Evolutionary conservation across 2,113 vertebrate genomes (phyloP), one percentile per base, ranked within the genome.

Genomic region (Paedocypris sp.): DNA sequence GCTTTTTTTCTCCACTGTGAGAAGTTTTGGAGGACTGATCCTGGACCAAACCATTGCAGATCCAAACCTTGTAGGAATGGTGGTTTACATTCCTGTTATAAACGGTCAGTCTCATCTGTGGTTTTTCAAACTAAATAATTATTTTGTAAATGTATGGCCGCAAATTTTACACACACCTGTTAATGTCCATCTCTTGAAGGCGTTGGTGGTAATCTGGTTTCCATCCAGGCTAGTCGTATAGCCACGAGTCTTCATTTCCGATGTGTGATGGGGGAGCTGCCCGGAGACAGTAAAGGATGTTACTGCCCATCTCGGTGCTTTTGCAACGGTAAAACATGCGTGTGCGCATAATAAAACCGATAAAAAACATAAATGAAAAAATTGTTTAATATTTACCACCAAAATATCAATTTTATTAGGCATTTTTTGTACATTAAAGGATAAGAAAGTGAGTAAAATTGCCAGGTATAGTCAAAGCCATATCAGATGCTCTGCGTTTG

Each of bases 1-100:
- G 41, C 10, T 18, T 31, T 50, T 36, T 19, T 3, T 35, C 7
- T 68, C 66, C 85, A 81, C 70, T 77, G n/a, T n/a, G n/a, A n/a
- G n/a, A n/a, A 98, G 94, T 75, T 84, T 95, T 70, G 93, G 94
- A 70, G 92, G 94, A 80, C 87, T 98, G 75, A 95, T 97, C 83
- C 82, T 98, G 82, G 91, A 95, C 75, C 91, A 85, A 74, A 90
- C 90, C 68, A 85, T 94, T 66, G 88, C 91, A 11, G 87, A 96
- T 70, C 90, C 90, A 64, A 92, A 93, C 68, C 77, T 98, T 74
- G 85, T 79, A 70, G 90, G 91, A 75, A 88, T 94, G 68, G 86
- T 92, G 69, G 80, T 94, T 77, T 98, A 92, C 76, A 92, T 89
- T 13, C 93, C 94, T 13, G 90, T 98, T 60, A 95, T 98, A 74